Conservation (phyloP, 2,888 invertebrate species). For the Drosophila rubida region DNA sequence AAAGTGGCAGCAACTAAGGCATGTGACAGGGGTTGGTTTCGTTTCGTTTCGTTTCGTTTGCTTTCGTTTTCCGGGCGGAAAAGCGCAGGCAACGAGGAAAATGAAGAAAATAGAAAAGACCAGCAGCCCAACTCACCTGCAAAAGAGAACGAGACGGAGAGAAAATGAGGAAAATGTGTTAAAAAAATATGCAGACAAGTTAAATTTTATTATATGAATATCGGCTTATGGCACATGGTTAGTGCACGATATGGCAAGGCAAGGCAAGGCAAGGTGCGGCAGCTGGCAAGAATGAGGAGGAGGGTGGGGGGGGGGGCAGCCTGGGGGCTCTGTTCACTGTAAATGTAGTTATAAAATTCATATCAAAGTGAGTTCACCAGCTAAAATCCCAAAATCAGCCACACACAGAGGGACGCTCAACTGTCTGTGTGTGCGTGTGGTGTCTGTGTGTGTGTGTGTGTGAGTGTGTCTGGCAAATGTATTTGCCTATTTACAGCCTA, state of each 20-base stretch:
- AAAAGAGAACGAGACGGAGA: constrained; percentile 34
- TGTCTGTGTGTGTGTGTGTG: constrained; percentile 15
- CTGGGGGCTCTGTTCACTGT: constrained; percentile 7
- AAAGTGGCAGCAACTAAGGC: constrained; percentile 20
- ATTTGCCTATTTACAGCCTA: constrained; percentile 80
- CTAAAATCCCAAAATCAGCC: constrained; percentile 70
- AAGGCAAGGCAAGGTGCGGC: neutral
- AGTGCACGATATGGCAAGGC: constrained; percentile 19
- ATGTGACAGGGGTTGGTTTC: constrained; percentile 13
- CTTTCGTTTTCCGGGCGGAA: constrained; percentile 6
- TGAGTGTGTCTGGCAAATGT: constrained; percentile 54
- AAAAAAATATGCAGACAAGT: constrained; percentile 65
- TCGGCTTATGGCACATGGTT: constrained; percentile 57
- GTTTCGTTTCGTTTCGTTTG: neutral
- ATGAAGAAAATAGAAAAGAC: constrained; percentile 5
- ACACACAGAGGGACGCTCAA: constrained; percentile 26
- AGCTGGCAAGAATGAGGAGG: neutral
- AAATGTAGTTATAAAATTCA: constrained; percentile 72
- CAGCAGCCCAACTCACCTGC: constrained; percentile 56
- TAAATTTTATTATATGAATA: constrained; percentile 67
- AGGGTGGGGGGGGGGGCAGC: neutral
- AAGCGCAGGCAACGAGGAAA: neutral
- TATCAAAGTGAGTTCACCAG: constrained; percentile 62
- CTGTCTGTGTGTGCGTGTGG: neutral
- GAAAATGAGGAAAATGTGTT: constrained; percentile 42